phyloP scores from a whole-genome alignment of 2,113 vertebrate species.

The Brachyhypopomus gauderio region DNA sequence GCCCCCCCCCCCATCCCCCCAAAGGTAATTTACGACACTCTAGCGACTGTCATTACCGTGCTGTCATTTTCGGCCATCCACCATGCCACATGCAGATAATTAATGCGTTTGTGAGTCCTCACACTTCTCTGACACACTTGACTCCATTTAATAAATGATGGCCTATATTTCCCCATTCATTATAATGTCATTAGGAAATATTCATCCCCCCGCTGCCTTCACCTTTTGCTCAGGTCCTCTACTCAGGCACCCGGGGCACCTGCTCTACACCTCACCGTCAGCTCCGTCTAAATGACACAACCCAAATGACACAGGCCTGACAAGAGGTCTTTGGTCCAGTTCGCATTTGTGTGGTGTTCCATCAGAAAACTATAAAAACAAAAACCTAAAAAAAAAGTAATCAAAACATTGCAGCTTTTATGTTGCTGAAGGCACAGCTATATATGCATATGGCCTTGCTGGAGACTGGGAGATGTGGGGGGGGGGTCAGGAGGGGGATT shows the following conservation, averaged over 20 bases:
- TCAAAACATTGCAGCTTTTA: no score
- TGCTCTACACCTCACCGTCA: constrained; percentile 55
- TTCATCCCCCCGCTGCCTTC: constrained; percentile 75
- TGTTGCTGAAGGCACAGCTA: no score
- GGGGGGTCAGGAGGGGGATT: no score
- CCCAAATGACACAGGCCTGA: no score
- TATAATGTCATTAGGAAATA: constrained; percentile 80
- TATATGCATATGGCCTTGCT: no score
- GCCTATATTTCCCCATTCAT: constrained; percentile 78
- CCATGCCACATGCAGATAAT: constrained; percentile 67
- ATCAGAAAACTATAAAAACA: no score
- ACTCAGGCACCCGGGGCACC: no score
- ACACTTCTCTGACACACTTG: constrained; percentile 75
- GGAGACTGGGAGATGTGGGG: no score
- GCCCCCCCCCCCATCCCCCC: constrained; percentile 44
- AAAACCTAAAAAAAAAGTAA: no score
- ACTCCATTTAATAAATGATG: constrained; percentile 79
- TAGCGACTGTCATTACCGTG: constrained; percentile 67
- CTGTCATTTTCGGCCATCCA: constrained; percentile 57
- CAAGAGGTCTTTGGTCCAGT: no score
- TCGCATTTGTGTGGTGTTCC: no score
- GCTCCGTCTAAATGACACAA: constrained; percentile 63
- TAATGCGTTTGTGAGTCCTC: constrained; percentile 73
- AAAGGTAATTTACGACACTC: constrained; percentile 69
- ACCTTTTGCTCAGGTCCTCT: constrained; percentile 70